Percentiles rank a stretch among this genome's conserved stretches.
Evolutionary conservation across 2,797 vertebrate species (phyloP).

Genomic region (Naso thynnoides): DNA sequence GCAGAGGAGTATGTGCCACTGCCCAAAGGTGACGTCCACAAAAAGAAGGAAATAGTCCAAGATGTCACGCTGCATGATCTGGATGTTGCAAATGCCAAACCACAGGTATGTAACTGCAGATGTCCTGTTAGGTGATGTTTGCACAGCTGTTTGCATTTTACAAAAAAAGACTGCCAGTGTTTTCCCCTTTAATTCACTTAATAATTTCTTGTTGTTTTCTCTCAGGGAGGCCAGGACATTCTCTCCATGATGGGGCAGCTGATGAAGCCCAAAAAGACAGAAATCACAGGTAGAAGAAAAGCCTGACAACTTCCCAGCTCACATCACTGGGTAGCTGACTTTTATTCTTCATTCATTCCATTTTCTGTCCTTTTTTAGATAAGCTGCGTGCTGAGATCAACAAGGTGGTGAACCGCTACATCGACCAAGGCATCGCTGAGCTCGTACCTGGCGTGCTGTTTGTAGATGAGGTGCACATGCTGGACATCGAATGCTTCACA

Average conservation of each 20-base stretch:
- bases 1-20: conserved; percentile 98
- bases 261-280: conserved; percentile 99
- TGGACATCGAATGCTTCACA: conserved; percentile 99
- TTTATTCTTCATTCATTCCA: neutral
- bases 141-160: neutral
- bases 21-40: conserved; percentile 99
- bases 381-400: conserved; percentile 98
- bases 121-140: neutral
- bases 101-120: conserved; percentile 87
- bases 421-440: conserved; percentile 97
- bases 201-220: conserved; percentile 28
- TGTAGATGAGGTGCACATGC: conserved; percentile 98
- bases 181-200: neutral
- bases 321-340: neutral
- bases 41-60: conserved; percentile 99
- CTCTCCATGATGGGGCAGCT: conserved; percentile 99
- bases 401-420: conserved; percentile 99
- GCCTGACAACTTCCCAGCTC: neutral
- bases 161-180: neutral
- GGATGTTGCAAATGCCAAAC: conserved; percentile 95
- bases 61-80: conserved; percentile 98
- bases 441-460: conserved; percentile 97
- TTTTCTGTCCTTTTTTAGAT: conserved; percentile 79
- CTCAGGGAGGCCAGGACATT: conserved; percentile 97
- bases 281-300: conserved; percentile 93